Evolutionary conservation across 2,888 invertebrate species (phyloP).

Genomic region (Amiota mariae): DNA sequence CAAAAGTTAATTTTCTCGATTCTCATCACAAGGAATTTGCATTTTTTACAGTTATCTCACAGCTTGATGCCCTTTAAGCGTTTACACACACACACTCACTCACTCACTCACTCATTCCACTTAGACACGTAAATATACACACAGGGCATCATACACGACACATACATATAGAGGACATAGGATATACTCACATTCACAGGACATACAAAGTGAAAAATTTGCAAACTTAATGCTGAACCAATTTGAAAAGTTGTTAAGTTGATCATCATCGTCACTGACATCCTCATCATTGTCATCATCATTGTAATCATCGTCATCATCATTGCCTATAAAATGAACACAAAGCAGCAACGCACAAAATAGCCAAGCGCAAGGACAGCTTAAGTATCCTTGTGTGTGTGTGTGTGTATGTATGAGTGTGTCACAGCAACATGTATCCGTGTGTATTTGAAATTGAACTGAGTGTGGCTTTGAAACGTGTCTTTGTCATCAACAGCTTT

Average conservation of each 20-base stretch:
- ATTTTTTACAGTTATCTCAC: conserved; percentile 15
- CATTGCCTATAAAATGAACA: background rate
- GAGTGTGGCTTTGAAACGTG: conserved; percentile 1
- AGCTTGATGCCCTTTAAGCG: background rate
- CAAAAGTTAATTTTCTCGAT: conserved; percentile 26
- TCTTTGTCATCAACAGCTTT: conserved; percentile 12
- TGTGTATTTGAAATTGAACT: conserved; percentile 10
- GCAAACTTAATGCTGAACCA: conserved; percentile 31
- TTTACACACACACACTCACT: background rate
- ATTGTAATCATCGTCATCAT: conserved; percentile 22
- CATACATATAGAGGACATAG: too few relatives aligned
- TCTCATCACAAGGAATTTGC: conserved; percentile 24
- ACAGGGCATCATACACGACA: too few relatives aligned
- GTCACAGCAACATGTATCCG: conserved; percentile 9
- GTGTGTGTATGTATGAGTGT: conserved; percentile 40
- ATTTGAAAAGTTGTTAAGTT: conserved; percentile 43
- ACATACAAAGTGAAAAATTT: conserved; percentile 29
- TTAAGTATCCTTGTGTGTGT: conserved; percentile 15
- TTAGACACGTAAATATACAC: too few relatives aligned
- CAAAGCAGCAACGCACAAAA: too few relatives aligned
- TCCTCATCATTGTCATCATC: conserved; percentile 24
- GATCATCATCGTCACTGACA: conserved; percentile 23
- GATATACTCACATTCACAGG: background rate
- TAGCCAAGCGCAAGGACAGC: conserved; percentile 26
- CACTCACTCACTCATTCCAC: background rate